Conservation (phyloP, 2,113 vertebrate genomes). For the Sphaerodactylus townsendi region DNA sequence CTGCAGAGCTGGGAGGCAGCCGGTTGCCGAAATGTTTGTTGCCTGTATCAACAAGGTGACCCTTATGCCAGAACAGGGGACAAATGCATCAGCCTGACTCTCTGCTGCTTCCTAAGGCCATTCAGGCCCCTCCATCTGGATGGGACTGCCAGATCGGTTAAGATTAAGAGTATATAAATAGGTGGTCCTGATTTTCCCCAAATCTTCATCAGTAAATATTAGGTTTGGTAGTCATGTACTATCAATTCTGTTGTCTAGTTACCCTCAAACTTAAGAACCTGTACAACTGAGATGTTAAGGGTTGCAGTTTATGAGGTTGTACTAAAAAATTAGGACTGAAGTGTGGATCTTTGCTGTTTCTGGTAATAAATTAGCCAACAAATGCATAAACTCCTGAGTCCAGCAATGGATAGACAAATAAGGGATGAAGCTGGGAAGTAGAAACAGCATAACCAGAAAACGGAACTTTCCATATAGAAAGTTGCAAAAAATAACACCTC, state of each 20-base stretch:
- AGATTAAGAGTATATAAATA: neutral
- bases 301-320: neutral
- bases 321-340: neutral
- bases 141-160: too few species aligned
- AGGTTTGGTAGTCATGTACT: fast-evolving
- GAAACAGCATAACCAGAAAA: neutral
- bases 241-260: neutral
- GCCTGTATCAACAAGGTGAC: too few species aligned
- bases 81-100: too few species aligned
- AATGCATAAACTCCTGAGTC: neutral
- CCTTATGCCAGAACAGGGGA: too few species aligned
- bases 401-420: neutral
- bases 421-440: neutral
- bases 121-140: too few species aligned
- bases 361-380: neutral
- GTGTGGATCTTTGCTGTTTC: neutral
- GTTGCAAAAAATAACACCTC: neutral
- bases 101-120: too few species aligned
- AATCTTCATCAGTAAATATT: neutral
- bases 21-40: too few species aligned
- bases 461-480: neutral
- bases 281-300: neutral
- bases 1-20: too few species aligned
- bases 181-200: fast-evolving
- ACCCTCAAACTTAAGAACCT: neutral